Evolutionary conservation across 1,140 invertebrate species (phyloP).

Genomic region (Berghia stephanieae): DNA sequence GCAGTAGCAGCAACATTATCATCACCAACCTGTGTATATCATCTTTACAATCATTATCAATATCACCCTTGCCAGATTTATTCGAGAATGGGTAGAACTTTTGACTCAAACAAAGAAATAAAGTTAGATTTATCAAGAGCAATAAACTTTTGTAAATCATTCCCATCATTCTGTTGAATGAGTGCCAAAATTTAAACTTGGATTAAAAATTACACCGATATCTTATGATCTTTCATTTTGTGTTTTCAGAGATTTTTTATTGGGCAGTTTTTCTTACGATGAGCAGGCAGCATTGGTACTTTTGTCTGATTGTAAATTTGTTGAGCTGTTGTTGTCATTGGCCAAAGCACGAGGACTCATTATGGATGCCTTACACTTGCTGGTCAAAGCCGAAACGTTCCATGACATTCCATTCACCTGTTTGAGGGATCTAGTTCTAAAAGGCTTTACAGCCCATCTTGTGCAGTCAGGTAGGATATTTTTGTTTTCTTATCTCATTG

Average conservation of each 20-base stretch:
- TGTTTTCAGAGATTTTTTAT: slow-evolving; percentile 73
- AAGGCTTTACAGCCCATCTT: slow-evolving; percentile 54
- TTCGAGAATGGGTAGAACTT: too few relatives aligned
- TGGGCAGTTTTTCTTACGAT: slow-evolving; percentile 77
- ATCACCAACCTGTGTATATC: too few relatives aligned
- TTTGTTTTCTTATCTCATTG: background rate
- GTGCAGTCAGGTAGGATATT: slow-evolving; percentile 41
- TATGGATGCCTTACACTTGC: slow-evolving; percentile 65
- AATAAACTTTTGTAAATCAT: too few relatives aligned
- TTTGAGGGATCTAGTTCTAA: slow-evolving; percentile 50
- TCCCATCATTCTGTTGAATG: too few relatives aligned
- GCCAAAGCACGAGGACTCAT: slow-evolving; percentile 59
- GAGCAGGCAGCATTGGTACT: slow-evolving; percentile 76
- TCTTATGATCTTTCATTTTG: too few relatives aligned
- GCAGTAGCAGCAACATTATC: too few relatives aligned
- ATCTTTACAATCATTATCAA: too few relatives aligned
- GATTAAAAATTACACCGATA: too few relatives aligned
- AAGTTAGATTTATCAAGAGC: too few relatives aligned
- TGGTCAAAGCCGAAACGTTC: slow-evolving; percentile 67
- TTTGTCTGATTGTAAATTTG: slow-evolving; percentile 70
- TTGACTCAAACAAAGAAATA: too few relatives aligned
- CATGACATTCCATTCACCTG: slow-evolving; percentile 69
- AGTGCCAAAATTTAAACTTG: too few relatives aligned
- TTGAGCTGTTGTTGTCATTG: slow-evolving; percentile 52
- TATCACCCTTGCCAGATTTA: too few relatives aligned